A percentile compares a stretch with the other conserved stretches of the same genome.
phyloP scores from a whole-genome alignment of 2,888 invertebrate genomes.

The Drosophila hamatofila region DNA sequence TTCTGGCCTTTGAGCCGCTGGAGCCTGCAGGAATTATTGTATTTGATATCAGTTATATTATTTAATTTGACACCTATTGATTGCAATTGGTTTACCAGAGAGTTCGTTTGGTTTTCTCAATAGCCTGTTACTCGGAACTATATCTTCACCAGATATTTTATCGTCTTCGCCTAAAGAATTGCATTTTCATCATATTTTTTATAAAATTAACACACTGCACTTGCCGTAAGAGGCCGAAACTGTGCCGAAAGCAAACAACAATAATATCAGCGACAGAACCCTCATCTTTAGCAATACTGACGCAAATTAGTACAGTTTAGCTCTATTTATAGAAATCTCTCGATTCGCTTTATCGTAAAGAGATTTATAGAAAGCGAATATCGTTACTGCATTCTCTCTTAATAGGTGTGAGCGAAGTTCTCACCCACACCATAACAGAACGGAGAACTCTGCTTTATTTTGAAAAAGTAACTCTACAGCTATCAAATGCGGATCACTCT shows the following conservation, averaged over 20 bases:
- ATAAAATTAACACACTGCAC: neutral
- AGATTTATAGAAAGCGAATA: neutral
- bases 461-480: neutral
- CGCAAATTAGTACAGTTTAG: neutral
- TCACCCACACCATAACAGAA: neutral
- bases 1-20: neutral
- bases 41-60: neutral
- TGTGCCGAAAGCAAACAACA: constrained; percentile 84
- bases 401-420: neutral
- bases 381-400: neutral
- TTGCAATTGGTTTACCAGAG: neutral
- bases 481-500: neutral
- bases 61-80: neutral
- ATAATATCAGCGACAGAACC: neutral
- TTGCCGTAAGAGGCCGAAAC: constrained; percentile 9
- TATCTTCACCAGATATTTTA: neutral
- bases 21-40: neutral
- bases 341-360: neutral
- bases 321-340: constrained; percentile 16
- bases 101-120: neutral
- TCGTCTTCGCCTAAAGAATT: neutral
- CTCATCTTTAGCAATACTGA: constrained; percentile 3
- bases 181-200: neutral
- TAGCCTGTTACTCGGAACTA: neutral
- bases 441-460: neutral